phyloP scores from a whole-genome alignment of 2,113 vertebrate species.

The Notothenia coriiceps region DNA sequence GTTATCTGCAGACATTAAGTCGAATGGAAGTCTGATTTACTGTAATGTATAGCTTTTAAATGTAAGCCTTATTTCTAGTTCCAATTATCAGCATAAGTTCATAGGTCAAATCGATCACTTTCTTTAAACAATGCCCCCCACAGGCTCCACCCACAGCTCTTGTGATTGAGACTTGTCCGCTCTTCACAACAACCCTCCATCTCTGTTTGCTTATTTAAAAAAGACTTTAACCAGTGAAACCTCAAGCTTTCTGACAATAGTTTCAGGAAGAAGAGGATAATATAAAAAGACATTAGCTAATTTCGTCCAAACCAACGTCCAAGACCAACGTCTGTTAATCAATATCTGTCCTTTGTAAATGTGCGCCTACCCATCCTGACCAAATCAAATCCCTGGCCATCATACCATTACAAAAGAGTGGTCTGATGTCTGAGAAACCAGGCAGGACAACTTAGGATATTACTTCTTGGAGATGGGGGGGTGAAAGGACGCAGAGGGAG shows the following conservation, averaged over 20 bases:
- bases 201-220: slow-evolving; percentile 24
- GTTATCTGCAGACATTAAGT: not conserved
- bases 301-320: slow-evolving; percentile 1
- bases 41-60: not conserved
- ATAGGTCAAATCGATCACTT: not conserved
- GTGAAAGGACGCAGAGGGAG: not conserved
- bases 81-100: slow-evolving; percentile 1
- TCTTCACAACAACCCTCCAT: slow-evolving; percentile 14
- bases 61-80: not conserved
- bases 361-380: slow-evolving; percentile 19
- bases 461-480: slow-evolving; percentile 22
- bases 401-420: slow-evolving; percentile 61
- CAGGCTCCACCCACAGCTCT: not conserved
- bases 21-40: not conserved
- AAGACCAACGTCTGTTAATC: slow-evolving; percentile 49
- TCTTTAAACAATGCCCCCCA: not conserved
- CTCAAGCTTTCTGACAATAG: slow-evolving; percentile 23
- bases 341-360: slow-evolving; percentile 52
- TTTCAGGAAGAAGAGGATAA: slow-evolving; percentile 28
- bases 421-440: slow-evolving; percentile 42
- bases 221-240: slow-evolving; percentile 18
- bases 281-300: slow-evolving; percentile 45
- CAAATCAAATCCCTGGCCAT: slow-evolving; percentile 57
- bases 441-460: slow-evolving; percentile 36
- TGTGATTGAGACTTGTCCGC: not conserved